Evolutionary conservation across 2,888 invertebrate species (phyloP).

Genomic region (Petrophora chlorosata): DNA sequence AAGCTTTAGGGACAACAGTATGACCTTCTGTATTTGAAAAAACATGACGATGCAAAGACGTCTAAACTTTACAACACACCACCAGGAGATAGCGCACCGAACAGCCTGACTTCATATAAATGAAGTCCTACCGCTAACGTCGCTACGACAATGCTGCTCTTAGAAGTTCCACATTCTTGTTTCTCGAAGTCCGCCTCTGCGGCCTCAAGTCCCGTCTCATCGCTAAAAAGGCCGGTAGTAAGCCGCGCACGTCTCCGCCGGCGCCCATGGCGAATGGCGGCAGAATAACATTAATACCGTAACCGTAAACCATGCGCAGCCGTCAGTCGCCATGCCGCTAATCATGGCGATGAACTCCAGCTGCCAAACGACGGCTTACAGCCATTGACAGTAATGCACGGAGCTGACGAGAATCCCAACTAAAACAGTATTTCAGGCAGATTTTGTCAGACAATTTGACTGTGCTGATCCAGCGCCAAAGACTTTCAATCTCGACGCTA

Average conservation of each 20-base stretch:
- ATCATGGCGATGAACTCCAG: constrained; percentile 28
- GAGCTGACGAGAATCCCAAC: constrained; percentile 16
- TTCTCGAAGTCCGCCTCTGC: constrained; percentile 14
- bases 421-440: no score
- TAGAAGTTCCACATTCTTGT: not conserved
- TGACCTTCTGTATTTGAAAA: no score
- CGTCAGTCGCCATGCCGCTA: constrained; percentile 14
- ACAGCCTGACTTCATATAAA: no score
- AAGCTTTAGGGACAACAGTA: no score
- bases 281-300: constrained; percentile 18
- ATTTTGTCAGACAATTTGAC: no score
- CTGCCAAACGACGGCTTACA: constrained; percentile 14
- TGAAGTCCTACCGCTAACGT: no score
- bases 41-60: no score
- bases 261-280: constrained; percentile 22
- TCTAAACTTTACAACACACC: no score
- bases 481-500: no score
- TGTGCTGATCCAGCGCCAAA: no score
- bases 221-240: constrained; percentile 47
- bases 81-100: no score
- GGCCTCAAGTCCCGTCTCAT: constrained; percentile 26
- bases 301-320: constrained; percentile 16
- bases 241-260: constrained; percentile 43
- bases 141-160: not conserved
- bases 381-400: not conserved